Evolutionary conservation across 2,888 invertebrate species (phyloP), one percentile per base, ranked within the genome.

Genomic region (Pristionchus arcanus): DNA sequence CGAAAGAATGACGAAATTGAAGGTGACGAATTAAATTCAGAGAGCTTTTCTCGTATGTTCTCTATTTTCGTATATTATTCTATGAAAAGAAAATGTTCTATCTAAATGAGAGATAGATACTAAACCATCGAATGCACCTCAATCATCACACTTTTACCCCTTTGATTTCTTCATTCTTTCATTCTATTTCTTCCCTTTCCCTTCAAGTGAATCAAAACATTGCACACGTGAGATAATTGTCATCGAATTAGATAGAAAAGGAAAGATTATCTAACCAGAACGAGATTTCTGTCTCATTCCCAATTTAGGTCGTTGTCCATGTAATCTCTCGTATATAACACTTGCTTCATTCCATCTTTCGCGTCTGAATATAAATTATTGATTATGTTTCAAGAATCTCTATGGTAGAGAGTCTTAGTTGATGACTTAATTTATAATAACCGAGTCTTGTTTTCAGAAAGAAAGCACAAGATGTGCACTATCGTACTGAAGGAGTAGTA

Each of bases 241-340:
- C 19, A 74, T 74, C 15, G 53, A 83, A 83, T 49, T 53, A 49
- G 81, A n/a, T 25, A 83, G 15, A 49, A 49, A 42, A 21, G 15
- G 34, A 25, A 42, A 21, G 2, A 83, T 83, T 53, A 13, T n/a
- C 81, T 42, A 16, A 83, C 81, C 81, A 15, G 81, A 83, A 53
- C 81, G 28, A 15, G 81, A 83, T 83, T 83, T 83, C 53, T 53
- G 42, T 53, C 81, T 83, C 53, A 83, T 25, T n/a, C 49, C 81
- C 13, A 83, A 42, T n/a, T 83, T 83, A 13, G 49, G 81, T n/a
- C 42, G 4, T 37, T 77, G 19, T 77, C 37, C 42, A 83, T 83
- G 42, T 15, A 49, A 28, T 42, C 53, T 49, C 25, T 83, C 81
- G 53, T 83, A 83, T 19, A 83, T 13, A 16, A 9, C 49, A 49